Base-by-base conservation (phyloP, 2,797 vertebrate species). In the Coluber constrictor region DNA sequence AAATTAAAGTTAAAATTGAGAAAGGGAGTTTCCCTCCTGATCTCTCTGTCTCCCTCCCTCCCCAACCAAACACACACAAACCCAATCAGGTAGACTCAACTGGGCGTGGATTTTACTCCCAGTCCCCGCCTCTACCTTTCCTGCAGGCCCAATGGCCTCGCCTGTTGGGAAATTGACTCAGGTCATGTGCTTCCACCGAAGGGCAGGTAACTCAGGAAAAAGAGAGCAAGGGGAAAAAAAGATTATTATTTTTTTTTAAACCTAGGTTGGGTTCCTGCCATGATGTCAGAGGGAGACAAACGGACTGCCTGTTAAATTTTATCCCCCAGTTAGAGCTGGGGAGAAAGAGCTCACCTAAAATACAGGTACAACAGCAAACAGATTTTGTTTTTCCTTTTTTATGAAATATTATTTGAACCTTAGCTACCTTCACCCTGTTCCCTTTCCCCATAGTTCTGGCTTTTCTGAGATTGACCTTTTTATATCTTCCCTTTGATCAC, bases 51-150 rank as follows among this genome's bases (percentile, higher is more conserved):
- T 93, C 93, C 5, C 61, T 57, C 86, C 1, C 47, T 13, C 54
- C 1, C n/a, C 23, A 61, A 23, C 4, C 23, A 47, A 60, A 86
- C 5, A 94, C 93, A 95, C 93, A 95, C 16, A 55, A 18, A 20
- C 25, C 54, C 86, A 29, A 98, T 98, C 94, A 96, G 90, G 96
- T 97, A 79, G 2, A 94, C 96, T 91, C 93, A 95, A 92, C 95
- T 94, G 93, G 96, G 96, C 95, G 94, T 94, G 92, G 94, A 92
- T 94, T 57, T 90, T 95, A 91, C 88, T 91, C 89, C 61, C 91
- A 5, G 96, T 97, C 98, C 98, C 98, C 98, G 96, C 98, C 98
- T 98, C 98, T 97, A 98, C 98, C 98, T 98, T 98, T 98, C 90
- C 90, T 59, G 94, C 96, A 60, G 96, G 97, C 96, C 98, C 98